Conservation (phyloP, 2,113 vertebrate species). For the Hippocampus abdominalis region DNA sequence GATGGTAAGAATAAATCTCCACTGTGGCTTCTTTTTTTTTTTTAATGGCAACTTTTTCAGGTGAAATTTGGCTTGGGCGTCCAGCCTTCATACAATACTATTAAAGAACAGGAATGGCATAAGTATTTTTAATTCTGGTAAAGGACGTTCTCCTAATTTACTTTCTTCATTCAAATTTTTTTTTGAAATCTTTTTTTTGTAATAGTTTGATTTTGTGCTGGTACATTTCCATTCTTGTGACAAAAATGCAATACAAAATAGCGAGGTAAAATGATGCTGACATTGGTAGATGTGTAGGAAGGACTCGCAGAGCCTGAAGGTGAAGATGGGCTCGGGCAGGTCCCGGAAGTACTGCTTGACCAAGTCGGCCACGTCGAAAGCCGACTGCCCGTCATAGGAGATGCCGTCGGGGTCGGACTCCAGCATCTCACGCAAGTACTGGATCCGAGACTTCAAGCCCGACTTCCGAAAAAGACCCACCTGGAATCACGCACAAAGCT, state of each 20-base stretch:
- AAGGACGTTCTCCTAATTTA: no score
- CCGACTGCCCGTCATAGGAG: slow-evolving; percentile 78
- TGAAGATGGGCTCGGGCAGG: slow-evolving; percentile 84
- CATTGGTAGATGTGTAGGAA: slow-evolving; percentile 90
- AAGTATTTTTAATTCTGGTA: no score
- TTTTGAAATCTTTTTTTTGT: no score
- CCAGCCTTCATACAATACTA: no score
- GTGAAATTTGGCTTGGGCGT: no score
- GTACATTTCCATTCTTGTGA: no score
- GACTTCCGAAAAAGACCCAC: slow-evolving; percentile 87
- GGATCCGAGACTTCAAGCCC: slow-evolving; percentile 84
- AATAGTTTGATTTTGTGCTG: no score
- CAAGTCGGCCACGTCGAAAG: slow-evolving; percentile 88
- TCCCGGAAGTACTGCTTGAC: slow-evolving; percentile 90
- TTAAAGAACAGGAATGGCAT: no score
- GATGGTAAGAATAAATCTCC: no score
- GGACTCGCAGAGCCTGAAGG: slow-evolving; percentile 79
- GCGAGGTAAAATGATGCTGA: slow-evolving; percentile 49
- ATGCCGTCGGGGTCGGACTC: slow-evolving; percentile 72
- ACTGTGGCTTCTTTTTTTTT: no score
- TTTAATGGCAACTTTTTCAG: no score
- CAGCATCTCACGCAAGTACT: slow-evolving; percentile 80
- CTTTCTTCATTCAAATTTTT: no score
- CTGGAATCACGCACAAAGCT: slow-evolving; percentile 42
- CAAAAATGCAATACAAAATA: neutral